Evolutionary conservation across 2,888 invertebrate genomes (phyloP), one percentile per base, ranked within the genome.

Genomic region (Rhabditoides inermis): DNA sequence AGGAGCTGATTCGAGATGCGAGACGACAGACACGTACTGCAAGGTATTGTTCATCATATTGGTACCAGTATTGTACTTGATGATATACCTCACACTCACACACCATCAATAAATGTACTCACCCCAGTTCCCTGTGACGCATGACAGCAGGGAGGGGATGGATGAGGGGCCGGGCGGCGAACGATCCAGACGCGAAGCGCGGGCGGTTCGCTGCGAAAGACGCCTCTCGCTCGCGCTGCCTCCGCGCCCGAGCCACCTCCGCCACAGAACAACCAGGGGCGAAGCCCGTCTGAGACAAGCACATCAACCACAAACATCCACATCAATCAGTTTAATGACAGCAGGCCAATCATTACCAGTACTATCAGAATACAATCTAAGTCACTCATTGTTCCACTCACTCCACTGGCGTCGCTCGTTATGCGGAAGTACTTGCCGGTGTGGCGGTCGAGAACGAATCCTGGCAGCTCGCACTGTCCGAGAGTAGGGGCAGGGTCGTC

Each of bases 391-490:
- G 7, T 32, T 32, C 32, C 15, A 10, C 10, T 10, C 7, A 50
- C 42, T 25, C 50, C 50, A 1, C 30, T 41, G 25, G 40, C n/a
- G 12, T 58, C 58, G 5, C 5, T 40, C 6, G 58, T 49, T 32
- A 66, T 65, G 41, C 56, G 56, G 52, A 54, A 68, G 45, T 68
- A 66, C 41, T 63, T 64, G 35, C 56, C 50, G 3, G 58, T 58
- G 27, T 22, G 41, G 15, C 64, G 62, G 45, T 65, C 53, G 37
- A 56, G 67, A 41, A 54, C 49, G 44, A 55, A 65, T 10, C 68
- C 63, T 7, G 45, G 51, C 51, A 56, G 35, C 18, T 61, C 49
- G 4, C 59, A n/a, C n/a, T n/a, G n/a, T n/a, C n/a, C n/a, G n/a
- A n/a, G n/a, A n/a, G n/a, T 42, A 5, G 54, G 58, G 2, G 57